These are phyloP conservation scores for Andrena haemorrhoa DNA, from an alignment of 2,888 invertebrate genomes.

Conservation along the genomic window DNA sequence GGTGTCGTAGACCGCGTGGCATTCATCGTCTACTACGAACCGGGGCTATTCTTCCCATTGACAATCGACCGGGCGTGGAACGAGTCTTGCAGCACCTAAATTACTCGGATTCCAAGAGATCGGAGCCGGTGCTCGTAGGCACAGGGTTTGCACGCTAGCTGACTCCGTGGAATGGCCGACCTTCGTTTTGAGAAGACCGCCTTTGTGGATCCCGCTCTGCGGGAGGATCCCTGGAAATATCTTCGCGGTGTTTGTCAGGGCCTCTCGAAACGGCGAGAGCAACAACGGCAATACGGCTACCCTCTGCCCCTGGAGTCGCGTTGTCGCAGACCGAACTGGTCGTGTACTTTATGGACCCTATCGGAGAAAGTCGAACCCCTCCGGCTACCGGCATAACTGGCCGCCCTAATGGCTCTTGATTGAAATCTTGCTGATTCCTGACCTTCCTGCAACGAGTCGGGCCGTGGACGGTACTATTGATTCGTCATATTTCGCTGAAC, in stretches of 20 bases:
- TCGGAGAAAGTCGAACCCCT: constrained; percentile 61
- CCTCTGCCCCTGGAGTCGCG: constrained; percentile 25
- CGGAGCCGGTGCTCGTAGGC: constrained; percentile 28
- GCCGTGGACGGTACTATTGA: constrained; percentile 37
- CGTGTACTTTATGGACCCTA: constrained; percentile 60
- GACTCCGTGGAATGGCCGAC: constrained; percentile 40
- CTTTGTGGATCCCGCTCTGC: constrained; percentile 30
- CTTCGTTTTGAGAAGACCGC: constrained; percentile 35
- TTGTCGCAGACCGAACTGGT: constrained; percentile 37
- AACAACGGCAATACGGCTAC: constrained; percentile 73
- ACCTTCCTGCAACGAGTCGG: constrained; percentile 45
- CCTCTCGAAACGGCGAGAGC: constrained; percentile 69
- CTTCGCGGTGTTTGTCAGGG: constrained; percentile 70
- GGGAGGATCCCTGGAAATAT: constrained; percentile 42
- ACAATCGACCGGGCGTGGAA: constrained; percentile 57
- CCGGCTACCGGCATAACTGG: constrained; percentile 56
- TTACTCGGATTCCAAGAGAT: constrained; percentile 60
- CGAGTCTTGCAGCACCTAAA: constrained; percentile 60
- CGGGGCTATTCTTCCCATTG: constrained; percentile 62
- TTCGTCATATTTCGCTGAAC: constrained; percentile 34
- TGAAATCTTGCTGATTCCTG: constrained; percentile 78
- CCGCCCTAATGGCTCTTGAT: constrained; percentile 76
- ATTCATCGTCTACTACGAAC: constrained; percentile 57
- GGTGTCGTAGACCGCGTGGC: constrained; percentile 58
- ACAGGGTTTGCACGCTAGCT: constrained; percentile 36